These are phyloP conservation scores for Plecturocebus donacophilus DNA, from an alignment of 2,113 vertebrate genomes.

Conservation along the genomic window DNA sequence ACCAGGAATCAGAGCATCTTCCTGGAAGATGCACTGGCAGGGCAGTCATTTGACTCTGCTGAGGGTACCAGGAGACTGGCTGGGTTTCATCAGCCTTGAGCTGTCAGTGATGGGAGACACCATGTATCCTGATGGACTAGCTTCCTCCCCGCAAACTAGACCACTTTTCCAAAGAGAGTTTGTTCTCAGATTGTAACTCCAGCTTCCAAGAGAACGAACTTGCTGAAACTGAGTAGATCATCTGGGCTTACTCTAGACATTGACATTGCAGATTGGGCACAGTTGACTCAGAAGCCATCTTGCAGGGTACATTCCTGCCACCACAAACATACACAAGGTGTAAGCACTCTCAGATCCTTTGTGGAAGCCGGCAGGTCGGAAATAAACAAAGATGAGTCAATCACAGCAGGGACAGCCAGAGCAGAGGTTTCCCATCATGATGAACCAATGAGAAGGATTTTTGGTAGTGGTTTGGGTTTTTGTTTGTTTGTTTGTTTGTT, in stretches of 20 bases:
- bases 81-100: background rate
- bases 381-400: constrained; percentile 63
- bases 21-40: rapidly evolving
- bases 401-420: constrained; percentile 14
- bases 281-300: constrained; percentile 62
- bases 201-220: background rate
- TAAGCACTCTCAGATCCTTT: constrained; percentile 8
- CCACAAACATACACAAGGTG: constrained; percentile 9
- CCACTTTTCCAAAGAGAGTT: background rate
- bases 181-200: background rate
- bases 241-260: background rate
- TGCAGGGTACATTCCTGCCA: background rate
- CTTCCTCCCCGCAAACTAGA: background rate
- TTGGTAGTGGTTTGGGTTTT: background rate
- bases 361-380: constrained; percentile 37
- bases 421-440: constrained; percentile 51
- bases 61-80: background rate
- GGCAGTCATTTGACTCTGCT: background rate
- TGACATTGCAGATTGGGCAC: background rate
- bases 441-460: background rate
- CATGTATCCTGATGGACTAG: rapidly evolving
- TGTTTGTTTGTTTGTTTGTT: background rate
- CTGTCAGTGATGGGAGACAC: background rate
- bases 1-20: background rate
- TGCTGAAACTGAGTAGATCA: background rate